These are phyloP conservation scores for Falco naumanni DNA, from an alignment of 2,797 vertebrate genomes.

Conservation along the genomic window DNA sequence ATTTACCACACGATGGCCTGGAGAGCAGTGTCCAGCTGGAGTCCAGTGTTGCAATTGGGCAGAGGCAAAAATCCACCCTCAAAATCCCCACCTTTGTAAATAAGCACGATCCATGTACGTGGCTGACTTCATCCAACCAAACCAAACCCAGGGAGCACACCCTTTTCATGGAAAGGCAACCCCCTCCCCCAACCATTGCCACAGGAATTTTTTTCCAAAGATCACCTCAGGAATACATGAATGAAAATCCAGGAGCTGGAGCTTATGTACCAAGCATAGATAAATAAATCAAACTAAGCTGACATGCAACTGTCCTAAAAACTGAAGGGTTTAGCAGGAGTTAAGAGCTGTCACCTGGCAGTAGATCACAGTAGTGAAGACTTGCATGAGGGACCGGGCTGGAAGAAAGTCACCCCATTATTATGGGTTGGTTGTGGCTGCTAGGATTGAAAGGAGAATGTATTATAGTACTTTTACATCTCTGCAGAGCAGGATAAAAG, in stretches of 20 bases:
- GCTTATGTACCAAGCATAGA: neutral
- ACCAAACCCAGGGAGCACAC: conserved; percentile 14
- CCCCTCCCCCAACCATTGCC: neutral
- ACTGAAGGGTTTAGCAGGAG: neutral
- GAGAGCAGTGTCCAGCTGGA: neutral
- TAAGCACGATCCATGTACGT: neutral
- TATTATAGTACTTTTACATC: neutral
- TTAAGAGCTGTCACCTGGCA: neutral
- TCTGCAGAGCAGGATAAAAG: neutral
- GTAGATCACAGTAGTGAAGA: neutral
- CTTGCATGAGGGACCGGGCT: neutral
- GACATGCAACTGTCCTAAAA: neutral
- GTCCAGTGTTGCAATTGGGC: neutral
- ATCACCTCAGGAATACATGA: neutral
- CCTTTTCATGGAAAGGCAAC: conserved; percentile 16
- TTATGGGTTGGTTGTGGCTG: neutral
- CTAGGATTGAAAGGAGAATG: neutral
- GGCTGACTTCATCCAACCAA: conserved; percentile 40
- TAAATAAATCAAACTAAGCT: neutral
- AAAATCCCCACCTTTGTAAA: conserved; percentile 28
- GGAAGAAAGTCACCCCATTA: neutral
- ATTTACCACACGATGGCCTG: rapidly evolving
- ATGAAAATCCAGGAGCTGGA: neutral
- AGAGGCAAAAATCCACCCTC: neutral
- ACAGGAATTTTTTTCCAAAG: neutral